These are phyloP conservation scores for Eubucco bourcierii DNA, from an alignment of 2,113 vertebrate genomes.

Conservation along the genomic window DNA sequence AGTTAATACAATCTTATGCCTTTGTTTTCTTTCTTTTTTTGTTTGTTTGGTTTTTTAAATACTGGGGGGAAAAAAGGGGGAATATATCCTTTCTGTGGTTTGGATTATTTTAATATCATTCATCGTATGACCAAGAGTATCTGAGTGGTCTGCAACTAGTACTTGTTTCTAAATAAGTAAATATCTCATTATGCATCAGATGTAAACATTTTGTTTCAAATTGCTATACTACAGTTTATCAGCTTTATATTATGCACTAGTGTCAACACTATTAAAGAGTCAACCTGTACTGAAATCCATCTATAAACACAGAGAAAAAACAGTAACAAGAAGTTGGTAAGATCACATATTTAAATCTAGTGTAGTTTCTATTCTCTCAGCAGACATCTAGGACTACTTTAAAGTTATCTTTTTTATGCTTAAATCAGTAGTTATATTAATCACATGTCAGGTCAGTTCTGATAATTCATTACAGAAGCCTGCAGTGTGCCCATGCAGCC, in stretches of 20 bases:
- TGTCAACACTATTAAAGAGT: neutral
- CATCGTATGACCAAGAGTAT: neutral
- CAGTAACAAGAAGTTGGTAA: neutral
- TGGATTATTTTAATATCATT: neutral
- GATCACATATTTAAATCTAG: neutral
- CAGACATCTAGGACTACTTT: neutral
- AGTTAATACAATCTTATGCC: neutral
- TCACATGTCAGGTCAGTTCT: neutral
- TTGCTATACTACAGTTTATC: neutral
- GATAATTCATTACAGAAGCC: neutral
- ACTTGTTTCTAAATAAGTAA: neutral
- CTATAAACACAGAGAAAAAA: neutral
- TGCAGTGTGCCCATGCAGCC: too few relatives aligned
- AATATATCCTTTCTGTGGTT: neutral
- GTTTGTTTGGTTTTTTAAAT: neutral
- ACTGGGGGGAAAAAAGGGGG: neutral
- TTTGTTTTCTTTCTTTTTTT: neutral
- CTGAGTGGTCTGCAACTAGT: neutral
- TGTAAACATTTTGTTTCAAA: neutral
- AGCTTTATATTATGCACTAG: neutral
- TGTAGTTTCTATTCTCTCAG: neutral
- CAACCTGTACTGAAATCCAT: neutral
- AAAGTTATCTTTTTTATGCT: neutral
- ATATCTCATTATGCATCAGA: neutral
- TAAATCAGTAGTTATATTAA: neutral